Base-by-base conservation (phyloP, 2,888 invertebrate genomes). In the Cheilosia urbana region DNA sequence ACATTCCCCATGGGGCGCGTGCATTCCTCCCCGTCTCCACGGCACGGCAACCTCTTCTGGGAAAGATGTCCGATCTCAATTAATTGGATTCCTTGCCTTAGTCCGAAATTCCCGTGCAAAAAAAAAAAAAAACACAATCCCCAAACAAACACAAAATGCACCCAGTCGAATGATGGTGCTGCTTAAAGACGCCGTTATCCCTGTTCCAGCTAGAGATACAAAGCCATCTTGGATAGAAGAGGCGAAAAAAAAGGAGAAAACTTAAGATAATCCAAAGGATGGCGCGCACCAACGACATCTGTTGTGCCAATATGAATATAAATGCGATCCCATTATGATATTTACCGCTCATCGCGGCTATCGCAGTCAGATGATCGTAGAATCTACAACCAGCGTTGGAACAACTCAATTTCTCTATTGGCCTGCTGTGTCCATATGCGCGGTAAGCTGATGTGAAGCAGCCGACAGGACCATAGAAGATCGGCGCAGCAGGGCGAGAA, bases 231-330 rank as follows among this genome's bases (percentile, higher is more conserved):
- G 34, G 65, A 69, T 68, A 58, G 53, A 53, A 21, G 24, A 21
- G 17, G 47, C 21, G 17, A 37, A 17, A 6, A 21, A 11, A 9
- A 57, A n/a, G 15, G 34, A 27, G 47, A 49, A 34, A 34, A 30
- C 81, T 81, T 76, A 77, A 85, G 81, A 81, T 85, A 77, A 85
- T 81, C 85, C 81, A 76, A 85, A 85, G 85, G 85, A 85, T 81
- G 81, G 76, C 37, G 81, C 72, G 76, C 76, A 85, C 66, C 81
- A 85, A 81, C 81, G 85, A 85, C 85, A 85, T 85, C 85, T 85
- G 85, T 85, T 85, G 85, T 87, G 87, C 82, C 87, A 87, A 87
- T 87, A 87, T 77, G 82, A 87, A 87, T 87, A 87, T 87, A 87
- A 87, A 87, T 87, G 82, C 77, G 87, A 87, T 87, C 81, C 82